Evolutionary conservation across 2,888 invertebrate species (phyloP), one percentile per base, ranked within the genome.

Genomic region (Acrobasis repandana): DNA sequence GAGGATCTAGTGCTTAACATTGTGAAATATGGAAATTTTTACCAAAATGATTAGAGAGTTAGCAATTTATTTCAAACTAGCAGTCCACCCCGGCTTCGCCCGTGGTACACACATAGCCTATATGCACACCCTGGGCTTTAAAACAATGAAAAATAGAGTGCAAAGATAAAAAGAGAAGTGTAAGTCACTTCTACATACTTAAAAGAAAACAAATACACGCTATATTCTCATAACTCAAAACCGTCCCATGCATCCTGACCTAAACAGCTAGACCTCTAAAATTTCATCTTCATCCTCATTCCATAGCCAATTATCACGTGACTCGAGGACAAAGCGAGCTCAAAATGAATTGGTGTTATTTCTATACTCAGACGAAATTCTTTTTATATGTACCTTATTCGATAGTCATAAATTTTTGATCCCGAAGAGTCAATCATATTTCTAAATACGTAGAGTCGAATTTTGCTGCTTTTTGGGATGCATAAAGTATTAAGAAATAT

Each of bases 221-320:
- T 20, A 52, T 14, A 33, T 56, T 63, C 63, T 52, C 47, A 20
- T 65, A 9, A 1, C 60, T 74, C 69, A 60, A 1, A 46, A 56
- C 60, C 36, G 33, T 63, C 46, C 15, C 28, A 34, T 16, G n/a
- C 28, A 56, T 64, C 57, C 48, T 49, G 63, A 61, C 79, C 75
- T 74, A 36, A 63, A 61, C 64, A 61, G 59, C 60, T 62, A 65
- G 80, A 75, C 65, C 78, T 65, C 73, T 73, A 77, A 77, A 66
- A 61, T 69, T 64, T 65, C 70, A 67, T 66, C 67, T 67, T 68
- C 72, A 68, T 49, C 57, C 52, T 58, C 48, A 56, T 9, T 10
- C 51, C 20, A 48, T 56, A 58, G 46, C 16, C 20, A 46, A n/a
- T 59, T 52, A 16, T 46, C 11, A 46, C 33, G 20, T 36, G 43